phyloP scores from a whole-genome alignment of 1,140 invertebrate genomes.

The Meteorus sp. region DNA sequence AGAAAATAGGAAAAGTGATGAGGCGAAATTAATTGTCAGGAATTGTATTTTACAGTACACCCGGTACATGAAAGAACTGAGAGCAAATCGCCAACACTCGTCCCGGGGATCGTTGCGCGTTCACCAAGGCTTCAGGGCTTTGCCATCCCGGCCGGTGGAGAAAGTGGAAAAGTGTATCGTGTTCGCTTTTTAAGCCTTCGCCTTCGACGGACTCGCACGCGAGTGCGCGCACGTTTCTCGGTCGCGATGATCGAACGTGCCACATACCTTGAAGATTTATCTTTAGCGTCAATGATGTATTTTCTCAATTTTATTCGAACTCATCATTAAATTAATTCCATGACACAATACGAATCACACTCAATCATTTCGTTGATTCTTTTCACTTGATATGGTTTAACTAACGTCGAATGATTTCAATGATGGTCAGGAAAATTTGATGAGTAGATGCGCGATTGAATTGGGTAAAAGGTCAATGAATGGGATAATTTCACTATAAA shows the following conservation, averaged over 20 bases:
- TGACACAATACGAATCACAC: too few species aligned
- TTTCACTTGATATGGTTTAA: too few species aligned
- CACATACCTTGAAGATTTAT: conserved; percentile 18
- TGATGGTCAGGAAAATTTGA: too few species aligned
- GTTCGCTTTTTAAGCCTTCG: conserved; percentile 24
- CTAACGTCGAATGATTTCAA: too few species aligned
- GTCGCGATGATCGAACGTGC: conserved; percentile 22
- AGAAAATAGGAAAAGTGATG: too few species aligned
- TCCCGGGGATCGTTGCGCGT: conserved; percentile 12
- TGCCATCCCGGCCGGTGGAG: conserved; percentile 22
- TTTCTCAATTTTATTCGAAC: too few species aligned
- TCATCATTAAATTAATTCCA: too few species aligned
- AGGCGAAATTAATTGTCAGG: background rate
- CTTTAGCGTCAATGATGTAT: background rate
- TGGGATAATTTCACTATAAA: too few species aligned
- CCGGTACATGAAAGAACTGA: conserved; percentile 10
- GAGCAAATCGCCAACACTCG: conserved; percentile 7
- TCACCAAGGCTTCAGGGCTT: background rate
- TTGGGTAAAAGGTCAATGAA: too few species aligned
- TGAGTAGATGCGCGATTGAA: too few species aligned
- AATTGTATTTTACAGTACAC: conserved; percentile 10
- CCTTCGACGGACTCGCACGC: conserved; percentile 14
- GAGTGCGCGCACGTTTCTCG: conserved; percentile 17
- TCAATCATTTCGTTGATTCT: too few species aligned
- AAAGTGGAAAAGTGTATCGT: conserved; percentile 33